A percentile compares a stretch with the other conserved stretches of the same genome.
phyloP scores from a whole-genome alignment of 2,888 invertebrate species.

The Athalia cordata region DNA sequence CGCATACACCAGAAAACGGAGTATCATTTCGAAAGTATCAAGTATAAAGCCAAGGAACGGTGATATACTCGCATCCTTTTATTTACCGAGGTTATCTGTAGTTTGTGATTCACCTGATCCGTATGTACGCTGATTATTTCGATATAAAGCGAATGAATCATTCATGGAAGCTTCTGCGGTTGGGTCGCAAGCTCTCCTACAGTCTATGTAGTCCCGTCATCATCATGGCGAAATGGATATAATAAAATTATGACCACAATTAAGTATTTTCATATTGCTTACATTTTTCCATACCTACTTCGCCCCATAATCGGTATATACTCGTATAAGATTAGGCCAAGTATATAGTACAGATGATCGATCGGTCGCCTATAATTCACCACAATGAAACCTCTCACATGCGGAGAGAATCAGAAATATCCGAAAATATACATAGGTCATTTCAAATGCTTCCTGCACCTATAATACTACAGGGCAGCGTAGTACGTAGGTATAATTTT shows the following conservation, averaged over 20 bases:
- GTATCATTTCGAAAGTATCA: background rate
- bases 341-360: background rate
- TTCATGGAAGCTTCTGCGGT: background rate
- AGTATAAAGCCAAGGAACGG: too few species aligned
- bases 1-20: background rate
- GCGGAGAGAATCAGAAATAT: background rate
- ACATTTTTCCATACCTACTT: too few species aligned
- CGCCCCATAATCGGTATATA: too few species aligned
- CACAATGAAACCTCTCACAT: slow-evolving; percentile 1
- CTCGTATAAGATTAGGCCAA: background rate
- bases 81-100: background rate
- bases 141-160: slow-evolving; percentile 17
- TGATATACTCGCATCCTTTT: background rate
- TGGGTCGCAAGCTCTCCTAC: background rate
- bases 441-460: slow-evolving; percentile 16
- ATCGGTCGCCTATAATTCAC: background rate
- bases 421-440: background rate
- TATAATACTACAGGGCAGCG: background rate
- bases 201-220: background rate
- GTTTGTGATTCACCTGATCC: slow-evolving; percentile 32
- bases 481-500: background rate
- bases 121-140: background rate
- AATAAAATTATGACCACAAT: too few species aligned
- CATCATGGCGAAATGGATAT: background rate
- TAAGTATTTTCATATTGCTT: background rate